These are phyloP conservation scores for Cataglyphis altisquamis DNA, from an alignment of 2,888 invertebrate species.

Conservation along the genomic window DNA sequence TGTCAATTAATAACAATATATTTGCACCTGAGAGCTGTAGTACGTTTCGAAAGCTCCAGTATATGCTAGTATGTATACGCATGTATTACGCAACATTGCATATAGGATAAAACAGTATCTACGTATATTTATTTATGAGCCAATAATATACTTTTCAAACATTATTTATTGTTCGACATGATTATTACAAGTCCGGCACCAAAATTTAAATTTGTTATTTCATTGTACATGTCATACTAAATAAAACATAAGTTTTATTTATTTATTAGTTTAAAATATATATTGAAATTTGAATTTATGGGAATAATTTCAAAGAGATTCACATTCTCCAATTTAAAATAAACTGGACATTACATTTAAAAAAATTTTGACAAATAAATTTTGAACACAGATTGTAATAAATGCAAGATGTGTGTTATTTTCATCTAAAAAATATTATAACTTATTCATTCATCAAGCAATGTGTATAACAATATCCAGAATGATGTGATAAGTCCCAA, in stretches of 20 bases:
- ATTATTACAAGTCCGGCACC: not conserved
- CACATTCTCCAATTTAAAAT: not conserved
- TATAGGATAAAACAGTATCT: slow-evolving; percentile 34
- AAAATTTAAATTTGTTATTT: not conserved
- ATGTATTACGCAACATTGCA: slow-evolving; percentile 35
- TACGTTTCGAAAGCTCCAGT: slow-evolving; percentile 63
- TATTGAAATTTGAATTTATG: not conserved
- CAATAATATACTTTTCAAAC: slow-evolving; percentile 42
- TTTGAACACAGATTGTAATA: no score
- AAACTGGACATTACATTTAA: not conserved
- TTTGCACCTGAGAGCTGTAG: slow-evolving; percentile 84
- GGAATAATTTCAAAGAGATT: not conserved
- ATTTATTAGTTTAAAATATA: not conserved
- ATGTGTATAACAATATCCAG: no score
- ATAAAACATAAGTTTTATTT: not conserved
- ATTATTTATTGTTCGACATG: slow-evolving; percentile 11
- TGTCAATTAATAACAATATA: slow-evolving; percentile 82
- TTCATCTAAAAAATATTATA: no score
- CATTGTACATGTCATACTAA: not conserved
- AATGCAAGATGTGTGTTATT: no score
- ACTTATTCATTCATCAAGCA: no score
- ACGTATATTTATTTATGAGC: slow-evolving; percentile 18
- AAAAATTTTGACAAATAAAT: not conserved
- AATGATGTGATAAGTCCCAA: no score
- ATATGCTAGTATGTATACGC: slow-evolving; percentile 11